Evolutionary conservation across 2,113 vertebrate genomes (phyloP).

Genomic region (Microcebus murinus): DNA sequence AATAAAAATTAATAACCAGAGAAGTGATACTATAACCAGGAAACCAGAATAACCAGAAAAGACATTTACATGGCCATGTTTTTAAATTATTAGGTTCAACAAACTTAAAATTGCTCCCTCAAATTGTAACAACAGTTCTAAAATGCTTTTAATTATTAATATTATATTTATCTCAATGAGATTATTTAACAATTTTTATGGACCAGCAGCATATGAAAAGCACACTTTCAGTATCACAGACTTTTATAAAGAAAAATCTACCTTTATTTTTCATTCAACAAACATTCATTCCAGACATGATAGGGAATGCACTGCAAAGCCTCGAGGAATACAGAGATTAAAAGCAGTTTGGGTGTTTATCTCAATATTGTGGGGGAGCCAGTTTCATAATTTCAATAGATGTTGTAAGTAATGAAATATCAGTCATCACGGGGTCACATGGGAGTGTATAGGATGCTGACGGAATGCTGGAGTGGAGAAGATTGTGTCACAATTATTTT

Average conservation of each 20-base stretch:
- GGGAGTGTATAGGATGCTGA: background rate
- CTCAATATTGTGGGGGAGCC: background rate
- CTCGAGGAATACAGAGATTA: background rate
- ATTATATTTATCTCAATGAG: background rate
- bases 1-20: background rate
- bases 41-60: background rate
- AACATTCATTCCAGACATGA: background rate
- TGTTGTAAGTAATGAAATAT: background rate
- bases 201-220: background rate
- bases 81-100: background rate
- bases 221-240: background rate
- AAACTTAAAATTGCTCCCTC: background rate
- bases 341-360: background rate
- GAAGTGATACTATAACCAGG: background rate
- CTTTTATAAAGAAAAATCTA: background rate
- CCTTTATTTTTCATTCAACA: background rate
- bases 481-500: background rate
- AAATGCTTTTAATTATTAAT: background rate
- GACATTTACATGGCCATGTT: background rate
- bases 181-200: background rate
- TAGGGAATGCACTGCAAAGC: background rate
- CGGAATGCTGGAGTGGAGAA: background rate
- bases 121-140: background rate
- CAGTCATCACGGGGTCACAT: background rate
- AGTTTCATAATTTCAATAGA: background rate